Percentiles rank a stretch among this genome's conserved stretches.
Evolutionary conservation across 2,113 vertebrate genomes (phyloP).

Genomic region (Canis aureus): DNA sequence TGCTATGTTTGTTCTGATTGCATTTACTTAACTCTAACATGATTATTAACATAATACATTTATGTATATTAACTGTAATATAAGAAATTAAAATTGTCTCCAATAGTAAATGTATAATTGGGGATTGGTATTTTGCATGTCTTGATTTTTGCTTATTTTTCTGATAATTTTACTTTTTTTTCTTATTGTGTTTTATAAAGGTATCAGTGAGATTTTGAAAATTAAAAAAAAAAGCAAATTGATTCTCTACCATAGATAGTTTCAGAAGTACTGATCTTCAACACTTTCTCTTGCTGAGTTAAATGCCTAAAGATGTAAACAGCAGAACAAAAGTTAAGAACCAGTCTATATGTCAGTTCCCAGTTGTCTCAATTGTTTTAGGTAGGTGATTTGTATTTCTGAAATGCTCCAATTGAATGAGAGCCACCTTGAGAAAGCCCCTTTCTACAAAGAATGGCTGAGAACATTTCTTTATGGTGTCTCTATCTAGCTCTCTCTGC

Average conservation of each 20-base stretch:
- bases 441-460: neutral
- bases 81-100: neutral
- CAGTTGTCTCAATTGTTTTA: neutral
- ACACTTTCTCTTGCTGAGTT: neutral
- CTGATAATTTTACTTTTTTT: neutral
- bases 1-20: neutral
- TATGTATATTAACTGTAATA: neutral
- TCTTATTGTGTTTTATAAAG: conserved; percentile 15
- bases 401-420: neutral
- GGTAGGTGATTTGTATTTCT: neutral
- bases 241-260: neutral
- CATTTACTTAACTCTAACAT: neutral
- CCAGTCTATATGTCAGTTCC: neutral
- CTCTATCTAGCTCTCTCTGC: neutral
- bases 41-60: neutral
- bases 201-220: neutral
- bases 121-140: neutral
- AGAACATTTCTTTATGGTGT: neutral
- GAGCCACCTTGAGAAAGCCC: neutral
- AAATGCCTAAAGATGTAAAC: neutral
- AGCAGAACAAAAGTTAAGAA: neutral
- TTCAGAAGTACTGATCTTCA: neutral
- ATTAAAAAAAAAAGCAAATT: neutral
- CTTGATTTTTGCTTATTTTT: conserved; percentile 2
- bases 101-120: neutral